A percentile compares a stretch with the other conserved stretches of the same genome.
Evolutionary conservation across 2,888 invertebrate genomes (phyloP).

Genomic region (Atrina japonica): DNA sequence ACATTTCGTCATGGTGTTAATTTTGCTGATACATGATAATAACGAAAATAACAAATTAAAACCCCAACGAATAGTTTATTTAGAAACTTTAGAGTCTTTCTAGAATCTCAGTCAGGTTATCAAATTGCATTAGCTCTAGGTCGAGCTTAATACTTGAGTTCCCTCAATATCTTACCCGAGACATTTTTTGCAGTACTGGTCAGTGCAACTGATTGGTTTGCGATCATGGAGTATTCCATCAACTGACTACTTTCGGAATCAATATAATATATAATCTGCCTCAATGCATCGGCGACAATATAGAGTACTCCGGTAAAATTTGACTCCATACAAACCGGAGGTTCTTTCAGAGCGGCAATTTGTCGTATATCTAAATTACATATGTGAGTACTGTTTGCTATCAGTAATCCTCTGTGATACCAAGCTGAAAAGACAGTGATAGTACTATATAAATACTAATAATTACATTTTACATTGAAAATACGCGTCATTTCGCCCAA

Average conservation of each 20-base stretch:
- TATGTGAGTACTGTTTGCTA: constrained; percentile 29
- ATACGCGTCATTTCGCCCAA: no score
- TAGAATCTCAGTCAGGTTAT: no score
- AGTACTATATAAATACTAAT: no score
- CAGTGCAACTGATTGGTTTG: constrained; percentile 8
- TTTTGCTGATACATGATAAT: no score
- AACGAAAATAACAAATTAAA: no score
- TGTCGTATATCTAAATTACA: constrained; percentile 25
- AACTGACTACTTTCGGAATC: constrained; percentile 3
- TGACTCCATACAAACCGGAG: neutral
- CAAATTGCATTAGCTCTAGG: no score
- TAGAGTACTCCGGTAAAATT: constrained; percentile 20
- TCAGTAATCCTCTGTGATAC: constrained; percentile 9
- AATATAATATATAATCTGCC: constrained; percentile 10
- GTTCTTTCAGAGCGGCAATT: constrained; percentile 20
- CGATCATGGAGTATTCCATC: constrained; percentile 11
- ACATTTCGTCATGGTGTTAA: no score
- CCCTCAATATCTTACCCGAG: constrained; percentile 20
- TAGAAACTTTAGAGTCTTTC: no score
- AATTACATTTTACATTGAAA: no score
- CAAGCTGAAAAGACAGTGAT: neutral
- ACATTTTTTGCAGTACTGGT: constrained; percentile 24
- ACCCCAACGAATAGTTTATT: no score
- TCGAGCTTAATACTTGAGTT: no score
- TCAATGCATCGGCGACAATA: constrained; percentile 17